phyloP scores from a whole-genome alignment of 1,140 invertebrate genomes.

The Trichonephila clavata region DNA sequence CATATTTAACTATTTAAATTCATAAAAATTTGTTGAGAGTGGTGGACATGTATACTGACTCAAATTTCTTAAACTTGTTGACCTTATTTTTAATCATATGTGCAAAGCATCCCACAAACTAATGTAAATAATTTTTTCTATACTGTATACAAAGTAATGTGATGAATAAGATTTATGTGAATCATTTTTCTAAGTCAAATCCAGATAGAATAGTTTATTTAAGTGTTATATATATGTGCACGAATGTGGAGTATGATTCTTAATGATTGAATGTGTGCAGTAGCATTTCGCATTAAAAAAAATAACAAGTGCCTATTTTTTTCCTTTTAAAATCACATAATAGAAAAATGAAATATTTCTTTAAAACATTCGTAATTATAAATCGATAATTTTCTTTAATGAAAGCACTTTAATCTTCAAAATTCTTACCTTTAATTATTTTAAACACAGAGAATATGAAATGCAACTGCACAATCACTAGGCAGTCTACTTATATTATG shows the following conservation, averaged over 20 bases:
- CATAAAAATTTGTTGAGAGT: background rate
- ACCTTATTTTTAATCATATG: constrained; percentile 17
- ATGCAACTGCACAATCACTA: constrained; percentile 27
- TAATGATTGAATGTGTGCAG: constrained; percentile 26
- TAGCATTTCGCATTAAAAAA: constrained; percentile 20
- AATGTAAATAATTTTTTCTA: constrained; percentile 65
- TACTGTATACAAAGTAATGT: constrained; percentile 70
- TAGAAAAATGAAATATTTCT: too few relatives aligned
- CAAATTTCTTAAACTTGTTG: constrained; percentile 27
- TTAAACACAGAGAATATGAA: background rate
- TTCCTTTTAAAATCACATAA: background rate
- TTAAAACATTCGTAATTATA: too few relatives aligned
- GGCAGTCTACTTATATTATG: background rate
- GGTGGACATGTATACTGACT: background rate
- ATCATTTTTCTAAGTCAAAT: constrained; percentile 74
- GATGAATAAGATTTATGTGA: constrained; percentile 67
- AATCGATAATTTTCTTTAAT: too few relatives aligned
- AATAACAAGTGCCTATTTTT: background rate
- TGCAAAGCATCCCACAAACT: constrained; percentile 60
- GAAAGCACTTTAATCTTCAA: too few relatives aligned
- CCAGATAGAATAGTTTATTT: constrained; percentile 70
- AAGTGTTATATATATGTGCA: constrained; percentile 63
- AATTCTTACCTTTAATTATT: too few relatives aligned
- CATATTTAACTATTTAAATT: background rate
- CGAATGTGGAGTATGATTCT: constrained; percentile 1